phyloP scores from a whole-genome alignment of 2,888 invertebrate species.

The Stenotaenia linearis region DNA sequence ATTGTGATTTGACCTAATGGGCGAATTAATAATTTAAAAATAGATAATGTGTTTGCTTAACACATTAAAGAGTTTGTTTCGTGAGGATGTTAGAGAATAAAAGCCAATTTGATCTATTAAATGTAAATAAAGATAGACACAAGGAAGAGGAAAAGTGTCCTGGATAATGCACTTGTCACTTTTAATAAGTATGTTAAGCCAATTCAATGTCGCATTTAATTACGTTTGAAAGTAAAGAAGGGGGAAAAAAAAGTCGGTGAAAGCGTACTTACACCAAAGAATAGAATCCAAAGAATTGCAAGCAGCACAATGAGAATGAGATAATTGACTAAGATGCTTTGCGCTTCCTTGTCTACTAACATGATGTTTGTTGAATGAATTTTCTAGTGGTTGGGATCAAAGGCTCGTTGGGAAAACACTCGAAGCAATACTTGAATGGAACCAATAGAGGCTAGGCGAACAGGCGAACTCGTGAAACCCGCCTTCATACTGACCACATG shows the following conservation, averaged over 20 bases:
- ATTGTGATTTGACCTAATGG: no score
- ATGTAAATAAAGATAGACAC: background rate
- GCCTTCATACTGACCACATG: background rate
- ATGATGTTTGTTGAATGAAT: background rate
- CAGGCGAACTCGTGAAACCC: background rate
- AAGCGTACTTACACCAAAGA: conserved; percentile 39
- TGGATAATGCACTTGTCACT: background rate
- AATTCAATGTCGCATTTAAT: background rate
- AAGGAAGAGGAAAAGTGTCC: background rate
- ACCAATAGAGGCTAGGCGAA: background rate
- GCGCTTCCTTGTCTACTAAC: conserved; percentile 34
- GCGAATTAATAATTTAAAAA: no score
- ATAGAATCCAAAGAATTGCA: conserved; percentile 40
- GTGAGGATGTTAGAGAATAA: background rate
- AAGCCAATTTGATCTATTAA: background rate
- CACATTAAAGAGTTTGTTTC: background rate
- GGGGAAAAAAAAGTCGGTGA: background rate
- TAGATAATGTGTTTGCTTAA: background rate
- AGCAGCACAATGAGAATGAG: conserved; percentile 40
- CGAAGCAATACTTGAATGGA: background rate
- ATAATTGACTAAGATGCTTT: conserved; percentile 39
- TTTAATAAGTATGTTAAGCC: background rate
- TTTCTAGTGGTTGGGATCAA: background rate
- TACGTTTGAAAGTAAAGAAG: background rate
- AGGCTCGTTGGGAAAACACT: background rate